Conservation (phyloP, 2,888 invertebrate species). For the Eristalis intricaria region DNA sequence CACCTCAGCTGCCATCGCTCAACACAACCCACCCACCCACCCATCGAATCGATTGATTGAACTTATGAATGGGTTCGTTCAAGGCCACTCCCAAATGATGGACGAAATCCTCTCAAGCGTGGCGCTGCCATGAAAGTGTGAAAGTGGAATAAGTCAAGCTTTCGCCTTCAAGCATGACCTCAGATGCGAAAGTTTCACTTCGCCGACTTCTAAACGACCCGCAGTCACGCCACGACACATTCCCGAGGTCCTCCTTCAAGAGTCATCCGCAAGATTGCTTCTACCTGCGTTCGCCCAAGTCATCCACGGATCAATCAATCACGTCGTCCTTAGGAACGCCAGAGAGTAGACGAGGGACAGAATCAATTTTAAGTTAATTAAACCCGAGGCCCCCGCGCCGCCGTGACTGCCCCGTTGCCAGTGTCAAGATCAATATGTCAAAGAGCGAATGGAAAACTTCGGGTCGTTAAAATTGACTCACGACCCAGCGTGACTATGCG, state of each 20-base stretch:
- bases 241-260: neutral
- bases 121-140: neutral
- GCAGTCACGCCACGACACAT: neutral
- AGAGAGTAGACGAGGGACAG: neutral
- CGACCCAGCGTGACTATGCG: constrained; percentile 29
- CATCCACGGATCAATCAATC: neutral
- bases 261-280: neutral
- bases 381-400: neutral
- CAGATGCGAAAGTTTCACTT: neutral
- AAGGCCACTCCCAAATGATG: neutral
- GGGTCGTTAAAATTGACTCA: constrained; percentile 39
- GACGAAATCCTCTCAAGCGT: neutral
- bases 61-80: neutral
- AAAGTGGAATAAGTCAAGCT: neutral
- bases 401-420: neutral
- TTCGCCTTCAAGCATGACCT: neutral
- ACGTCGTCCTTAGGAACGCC: neutral
- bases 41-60: neutral
- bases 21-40: neutral
- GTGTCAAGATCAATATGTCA: constrained; percentile 2
- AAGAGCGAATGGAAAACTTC: neutral
- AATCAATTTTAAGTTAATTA: constrained; percentile 29
- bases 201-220: neutral
- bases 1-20: neutral
- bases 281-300: neutral